Evolutionary conservation across 2,888 invertebrate species (phyloP).

Genomic region (Scaeva pyrastri): DNA sequence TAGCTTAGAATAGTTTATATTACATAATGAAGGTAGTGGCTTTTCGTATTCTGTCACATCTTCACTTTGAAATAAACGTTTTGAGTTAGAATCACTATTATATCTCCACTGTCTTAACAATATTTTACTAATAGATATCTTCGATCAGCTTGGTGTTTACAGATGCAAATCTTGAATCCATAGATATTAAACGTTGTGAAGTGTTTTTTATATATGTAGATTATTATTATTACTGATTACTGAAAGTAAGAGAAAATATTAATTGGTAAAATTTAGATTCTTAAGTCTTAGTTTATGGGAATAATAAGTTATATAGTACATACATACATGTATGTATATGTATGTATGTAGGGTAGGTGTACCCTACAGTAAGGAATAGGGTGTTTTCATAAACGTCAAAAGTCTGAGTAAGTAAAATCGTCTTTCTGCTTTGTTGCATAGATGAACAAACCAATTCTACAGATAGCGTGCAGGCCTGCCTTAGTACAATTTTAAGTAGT

Average conservation of each 20-base stretch:
- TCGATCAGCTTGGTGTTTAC: slow-evolving; percentile 11
- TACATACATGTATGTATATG: too few species aligned
- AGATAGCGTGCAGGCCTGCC: too few species aligned
- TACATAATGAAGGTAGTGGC: background rate
- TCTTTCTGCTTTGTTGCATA: too few species aligned
- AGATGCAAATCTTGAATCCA: slow-evolving; percentile 30
- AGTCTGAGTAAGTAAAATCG: too few species aligned
- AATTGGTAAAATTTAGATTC: too few species aligned
- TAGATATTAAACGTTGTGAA: slow-evolving; percentile 27
- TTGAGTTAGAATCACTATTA: background rate
- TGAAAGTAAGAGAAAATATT: slow-evolving; percentile 36
- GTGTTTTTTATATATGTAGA: slow-evolving; percentile 21
- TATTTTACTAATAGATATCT: slow-evolving; percentile 3
- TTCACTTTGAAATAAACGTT: background rate
- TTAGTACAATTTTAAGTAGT: too few species aligned
- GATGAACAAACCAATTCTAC: too few species aligned
- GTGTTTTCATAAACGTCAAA: too few species aligned
- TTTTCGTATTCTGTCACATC: background rate
- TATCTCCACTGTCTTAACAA: background rate
- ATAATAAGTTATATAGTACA: too few species aligned
- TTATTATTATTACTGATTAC: too few species aligned
- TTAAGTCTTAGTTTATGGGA: background rate
- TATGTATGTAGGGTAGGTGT: too few species aligned
- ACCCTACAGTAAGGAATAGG: too few species aligned
- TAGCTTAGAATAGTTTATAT: slow-evolving; percentile 6